Base-by-base conservation (phyloP, 2,888 invertebrate genomes). In the Sericinus montela region DNA sequence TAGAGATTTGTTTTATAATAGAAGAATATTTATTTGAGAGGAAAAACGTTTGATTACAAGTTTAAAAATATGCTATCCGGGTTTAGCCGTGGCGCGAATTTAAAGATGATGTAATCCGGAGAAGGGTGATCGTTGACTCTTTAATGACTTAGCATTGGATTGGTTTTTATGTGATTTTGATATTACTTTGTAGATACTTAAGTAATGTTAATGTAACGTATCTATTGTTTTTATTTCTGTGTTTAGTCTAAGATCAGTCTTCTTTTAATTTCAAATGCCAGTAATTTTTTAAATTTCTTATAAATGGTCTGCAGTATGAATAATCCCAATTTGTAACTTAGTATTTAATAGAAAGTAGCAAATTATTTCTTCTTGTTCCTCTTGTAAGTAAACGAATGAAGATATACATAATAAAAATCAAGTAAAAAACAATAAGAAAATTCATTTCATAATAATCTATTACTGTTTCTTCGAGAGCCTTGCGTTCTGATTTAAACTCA, bases 101-200 rank as follows among this genome's bases (percentile, higher is more conserved):
- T 47, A 36, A 39, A 49, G 40, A 40, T 57, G 59, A 57, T 53
- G 53, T 57, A 54, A 59, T 44, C 45, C n/a, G 29, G 38, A 45
- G 32, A 36, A 36, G 32, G 29, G 40, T 14, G 9, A 29, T 34
- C 15, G 45, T 40, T 29, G 39, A 29, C 13, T 13, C 23, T 50
- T 41, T 36, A 41, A 40, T 25, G 19, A 39, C 40, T 39, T 11
- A 45, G 25, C 29, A 23, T 15, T 32, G 14, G 30, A 10, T 13
- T 37, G 39, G 15, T 11, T 30, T 23, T 25, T 25, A 19, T 19
- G 3, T 5, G 19, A 19, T 19, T 19, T 2, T 19, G 5, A 37
- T 44, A 25, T 14, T n/a, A n/a, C n/a, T n/a, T n/a, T n/a, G n/a
- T n/a, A n/a, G n/a, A n/a, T n/a, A n/a, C n/a, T n/a, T n/a, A n/a